These are phyloP conservation scores for Dromococcyx pavoninus DNA, from an alignment of 2,797 vertebrate species.

Conservation along the genomic window DNA sequence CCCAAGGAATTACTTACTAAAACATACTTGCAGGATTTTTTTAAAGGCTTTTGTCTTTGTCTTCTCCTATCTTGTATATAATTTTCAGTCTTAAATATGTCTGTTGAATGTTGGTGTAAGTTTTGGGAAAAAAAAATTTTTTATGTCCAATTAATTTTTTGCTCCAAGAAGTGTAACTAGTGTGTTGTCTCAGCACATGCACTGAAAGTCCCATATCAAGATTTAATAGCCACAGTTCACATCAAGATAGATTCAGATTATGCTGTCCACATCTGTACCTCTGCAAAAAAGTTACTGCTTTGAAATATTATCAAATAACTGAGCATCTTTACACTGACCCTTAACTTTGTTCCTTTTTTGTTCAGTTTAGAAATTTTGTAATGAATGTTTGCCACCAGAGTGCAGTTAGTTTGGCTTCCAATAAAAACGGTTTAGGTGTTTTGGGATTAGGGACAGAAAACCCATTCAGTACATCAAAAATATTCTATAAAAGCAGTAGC, in stretches of 20 bases:
- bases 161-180: neutral
- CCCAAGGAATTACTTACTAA: neutral
- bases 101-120: neutral
- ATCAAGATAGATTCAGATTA: neutral
- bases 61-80: neutral
- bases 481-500: constrained; percentile 6
- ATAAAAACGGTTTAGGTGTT: constrained; percentile 38
- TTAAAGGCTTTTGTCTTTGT: neutral
- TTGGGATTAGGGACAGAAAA: constrained; percentile 21
- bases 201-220: neutral
- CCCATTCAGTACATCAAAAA: constrained; percentile 11
- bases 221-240: neutral
- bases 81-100: neutral
- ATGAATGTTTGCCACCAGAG: constrained; percentile 23
- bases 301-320: constrained; percentile 8
- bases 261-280: neutral
- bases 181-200: neutral
- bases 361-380: constrained; percentile 28
- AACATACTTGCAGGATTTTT: neutral
- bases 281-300: neutral
- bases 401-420: constrained; percentile 43
- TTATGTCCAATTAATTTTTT: neutral
- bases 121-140: neutral
- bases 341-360: neutral
- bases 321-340: neutral